Evolutionary conservation across 2,797 vertebrate species (phyloP), one percentile per base, ranked within the genome.

Genomic region (Pangasius sanitwongsei): DNA sequence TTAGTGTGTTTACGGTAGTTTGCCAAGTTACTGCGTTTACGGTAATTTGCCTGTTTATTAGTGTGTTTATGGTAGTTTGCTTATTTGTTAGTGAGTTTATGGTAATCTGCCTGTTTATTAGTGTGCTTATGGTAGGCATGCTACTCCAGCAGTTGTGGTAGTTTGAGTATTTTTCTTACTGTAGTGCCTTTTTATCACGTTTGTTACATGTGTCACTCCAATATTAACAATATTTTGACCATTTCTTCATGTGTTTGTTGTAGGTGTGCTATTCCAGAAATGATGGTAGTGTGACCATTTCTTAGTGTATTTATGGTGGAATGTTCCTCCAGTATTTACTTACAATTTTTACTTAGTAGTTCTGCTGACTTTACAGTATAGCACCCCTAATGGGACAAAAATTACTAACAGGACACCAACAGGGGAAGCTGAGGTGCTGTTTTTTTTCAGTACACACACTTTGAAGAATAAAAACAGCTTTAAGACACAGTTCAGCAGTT

Each of bases 381-480:
- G 11, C 5, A 3, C 11, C 23, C 20, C 9, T 61, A 82, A 61
- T 37, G 53, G 80, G 34, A 61, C 57, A 59, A 13, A 82, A 37
- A 59, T 82, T 4, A 81, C n/a, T 20, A 80, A 20, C 50, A 34
- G 50, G 15, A 55, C 50, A 13, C 34, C 23, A 1, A 50, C 28
- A n/a, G 28, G 15, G 31, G 55, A 23, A 6, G 31, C 28, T 5
- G 28, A 48, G 20, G 25, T 44, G 34, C 44, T 50, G 83, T 15
- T 18, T 1, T 25, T 25, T n/a, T 8, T 65, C 37, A 16, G 25
- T 84, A 34, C 20, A 15, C 25, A 74, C 2, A 25, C 31, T 65
- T 80, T 15, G 44, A n/a, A 83, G 69, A 87, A 72, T 91, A 93
- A 94, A 94, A 92, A 93, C 92, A 93, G 93, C 88, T 91, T 94